Evolutionary conservation across 2,797 vertebrate genomes (phyloP), one percentile per base, ranked within the genome.

Genomic region (Anguilla anguilla): DNA sequence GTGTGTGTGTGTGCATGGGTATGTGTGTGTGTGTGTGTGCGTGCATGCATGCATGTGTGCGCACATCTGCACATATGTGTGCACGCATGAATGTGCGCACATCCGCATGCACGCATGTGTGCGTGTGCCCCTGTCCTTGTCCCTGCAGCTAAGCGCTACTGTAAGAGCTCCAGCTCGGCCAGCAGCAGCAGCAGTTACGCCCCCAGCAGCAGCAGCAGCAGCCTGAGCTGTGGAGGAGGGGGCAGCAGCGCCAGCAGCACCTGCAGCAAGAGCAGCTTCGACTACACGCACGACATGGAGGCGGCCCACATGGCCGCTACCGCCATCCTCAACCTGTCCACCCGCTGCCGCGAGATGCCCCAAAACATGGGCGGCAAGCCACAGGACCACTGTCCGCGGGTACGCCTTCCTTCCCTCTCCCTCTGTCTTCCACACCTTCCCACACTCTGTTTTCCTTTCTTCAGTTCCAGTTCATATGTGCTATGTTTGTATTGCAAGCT

Each of bases 241-340:
- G 97, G 98, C 93, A 99, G 98, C 97, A 99, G 98, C 85, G 98
- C 98, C 95, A 99, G 98, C 96, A 99, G 98, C 95, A 99, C 98
- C 89, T 99, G 98, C 96, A 99, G 98, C 97, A 99, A 99, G 94
- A 99, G 98, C 97, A 99, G 98, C 97, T 99, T 99, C 85, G 98
- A 99, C 96, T 99, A 98, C 96, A 98, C 97, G 28, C 98, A 99
- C 86, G 98, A 99, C 94, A 97, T 98, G 97, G 98, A 99, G 95
- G 98, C 98, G 0, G 98, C 98, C 0, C 98, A 99, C 96, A 99
- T 99, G 98, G 98, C 98, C 1, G 98, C 98, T 92, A 98, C 98
- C 0, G 98, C 98, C 95, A 99, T 99, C 95, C 97, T 99, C 93
- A 99, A 99, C 95, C 96, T 99, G 93, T 99, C 98, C 87, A 99